Percentiles rank a stretch among this genome's conserved stretches.
Conservation (phyloP, 2,797 vertebrate species). For the Phataginus tricuspis region DNA sequence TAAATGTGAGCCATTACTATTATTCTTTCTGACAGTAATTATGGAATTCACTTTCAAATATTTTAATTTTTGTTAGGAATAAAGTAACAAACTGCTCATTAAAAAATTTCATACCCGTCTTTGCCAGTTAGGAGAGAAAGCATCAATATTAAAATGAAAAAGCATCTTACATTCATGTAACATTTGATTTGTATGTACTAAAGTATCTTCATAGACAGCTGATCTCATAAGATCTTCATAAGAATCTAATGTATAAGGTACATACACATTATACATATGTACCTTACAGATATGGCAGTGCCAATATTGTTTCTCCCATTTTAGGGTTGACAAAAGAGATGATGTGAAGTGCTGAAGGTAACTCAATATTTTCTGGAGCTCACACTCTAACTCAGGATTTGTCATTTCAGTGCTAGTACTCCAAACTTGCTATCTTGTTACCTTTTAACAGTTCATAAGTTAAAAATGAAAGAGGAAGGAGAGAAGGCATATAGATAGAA, state of each 20-base stretch:
- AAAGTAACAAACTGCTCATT: not conserved
- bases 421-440: not conserved
- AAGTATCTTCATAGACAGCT: not conserved
- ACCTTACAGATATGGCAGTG: not conserved
- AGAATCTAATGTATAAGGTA: too few relatives aligned
- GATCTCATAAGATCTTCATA: not conserved
- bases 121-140: slow-evolving; percentile 4
- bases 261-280: not conserved
- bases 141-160: slow-evolving; percentile 28
- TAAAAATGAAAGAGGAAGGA: not conserved
- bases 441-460: slow-evolving; percentile 26
- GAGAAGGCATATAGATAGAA: not conserved
- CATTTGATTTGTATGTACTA: not conserved
- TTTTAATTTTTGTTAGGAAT: not conserved
- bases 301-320: not conserved
- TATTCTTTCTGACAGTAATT: not conserved
- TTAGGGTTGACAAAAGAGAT: not conserved
- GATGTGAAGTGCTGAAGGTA: not conserved
- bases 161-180: not conserved
- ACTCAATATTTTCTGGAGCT: not conserved
- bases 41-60: slow-evolving; percentile 4
- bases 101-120: not conserved
- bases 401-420: not conserved
- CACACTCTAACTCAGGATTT: not conserved
- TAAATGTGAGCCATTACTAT: not conserved